Evolutionary conservation across 2,888 invertebrate genomes (phyloP).

Genomic region (Tortricodes alternella): DNA sequence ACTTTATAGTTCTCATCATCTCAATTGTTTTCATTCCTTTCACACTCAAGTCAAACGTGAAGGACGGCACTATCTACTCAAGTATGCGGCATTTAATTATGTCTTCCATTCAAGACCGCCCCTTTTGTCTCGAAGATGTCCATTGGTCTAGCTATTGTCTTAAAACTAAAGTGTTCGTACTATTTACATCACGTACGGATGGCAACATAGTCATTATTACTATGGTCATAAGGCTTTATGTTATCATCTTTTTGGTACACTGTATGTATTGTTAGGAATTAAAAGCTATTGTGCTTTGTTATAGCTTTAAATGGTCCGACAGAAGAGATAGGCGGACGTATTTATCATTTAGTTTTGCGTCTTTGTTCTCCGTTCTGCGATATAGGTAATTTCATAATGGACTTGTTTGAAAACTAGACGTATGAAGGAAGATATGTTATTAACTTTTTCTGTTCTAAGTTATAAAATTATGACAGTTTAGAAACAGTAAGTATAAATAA

Average conservation of each 20-base stretch:
- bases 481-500: too few relatives aligned
- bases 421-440: too few relatives aligned
- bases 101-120: constrained; percentile 32
- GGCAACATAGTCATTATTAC: neutral
- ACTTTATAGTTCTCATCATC: too few relatives aligned
- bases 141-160: constrained; percentile 38
- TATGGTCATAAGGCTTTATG: neutral
- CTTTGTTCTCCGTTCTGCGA: constrained; percentile 8
- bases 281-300: constrained; percentile 5
- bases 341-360: constrained; percentile 21
- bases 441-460: too few relatives aligned
- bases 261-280: neutral
- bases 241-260: constrained; percentile 7
- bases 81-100: constrained; percentile 33
- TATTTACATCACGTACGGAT: constrained; percentile 19
- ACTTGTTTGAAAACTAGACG: neutral
- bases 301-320: constrained; percentile 11
- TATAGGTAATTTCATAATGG: neutral
- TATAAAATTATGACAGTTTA: too few relatives aligned
- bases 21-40: too few relatives aligned
- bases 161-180: constrained; percentile 35
- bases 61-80: constrained; percentile 1
- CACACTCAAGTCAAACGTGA: neutral
- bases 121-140: constrained; percentile 31
- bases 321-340: constrained; percentile 11